Evolutionary conservation across 2,113 vertebrate species (phyloP).

Genomic region (Proterorhinus semilunaris): DNA sequence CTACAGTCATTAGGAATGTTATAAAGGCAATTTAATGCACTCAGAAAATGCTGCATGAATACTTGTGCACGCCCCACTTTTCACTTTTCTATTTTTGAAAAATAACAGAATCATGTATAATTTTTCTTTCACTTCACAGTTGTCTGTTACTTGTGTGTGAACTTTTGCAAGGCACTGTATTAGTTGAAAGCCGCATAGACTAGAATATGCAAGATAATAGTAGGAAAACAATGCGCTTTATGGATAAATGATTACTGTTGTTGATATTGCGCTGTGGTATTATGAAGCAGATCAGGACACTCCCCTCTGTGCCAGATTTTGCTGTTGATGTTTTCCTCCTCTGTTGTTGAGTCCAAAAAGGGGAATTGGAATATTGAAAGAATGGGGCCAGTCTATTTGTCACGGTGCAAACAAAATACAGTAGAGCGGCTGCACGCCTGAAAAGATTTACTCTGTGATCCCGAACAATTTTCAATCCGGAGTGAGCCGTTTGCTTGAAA

Average conservation of each 20-base stretch:
- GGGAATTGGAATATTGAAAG: constrained; percentile 49
- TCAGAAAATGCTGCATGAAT: too few species aligned
- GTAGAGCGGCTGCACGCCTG: constrained; percentile 30
- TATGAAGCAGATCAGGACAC: constrained; percentile 3
- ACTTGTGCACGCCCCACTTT: too few species aligned
- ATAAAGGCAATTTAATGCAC: too few species aligned
- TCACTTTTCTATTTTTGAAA: too few species aligned
- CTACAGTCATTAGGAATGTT: too few species aligned
- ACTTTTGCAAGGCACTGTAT: too few species aligned
- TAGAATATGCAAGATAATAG: neutral
- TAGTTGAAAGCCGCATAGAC: neutral
- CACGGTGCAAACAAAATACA: constrained; percentile 48
- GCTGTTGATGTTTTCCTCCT: constrained; percentile 9
- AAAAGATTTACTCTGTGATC: constrained; percentile 32
- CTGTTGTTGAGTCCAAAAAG: constrained; percentile 15
- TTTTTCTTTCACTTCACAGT: too few species aligned
- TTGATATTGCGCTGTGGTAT: neutral
- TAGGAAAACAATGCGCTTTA: neutral
- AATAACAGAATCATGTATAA: too few species aligned
- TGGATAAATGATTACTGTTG: neutral
- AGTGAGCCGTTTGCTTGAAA: neutral
- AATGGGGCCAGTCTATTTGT: constrained; percentile 55
- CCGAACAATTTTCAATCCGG: constrained; percentile 31
- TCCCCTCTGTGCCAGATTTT: neutral
- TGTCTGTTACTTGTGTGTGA: too few species aligned